Evolutionary conservation across 2,888 invertebrate genomes (phyloP), one percentile per base, ranked within the genome.

Genomic region (Zaprionus obscuricornis): DNA sequence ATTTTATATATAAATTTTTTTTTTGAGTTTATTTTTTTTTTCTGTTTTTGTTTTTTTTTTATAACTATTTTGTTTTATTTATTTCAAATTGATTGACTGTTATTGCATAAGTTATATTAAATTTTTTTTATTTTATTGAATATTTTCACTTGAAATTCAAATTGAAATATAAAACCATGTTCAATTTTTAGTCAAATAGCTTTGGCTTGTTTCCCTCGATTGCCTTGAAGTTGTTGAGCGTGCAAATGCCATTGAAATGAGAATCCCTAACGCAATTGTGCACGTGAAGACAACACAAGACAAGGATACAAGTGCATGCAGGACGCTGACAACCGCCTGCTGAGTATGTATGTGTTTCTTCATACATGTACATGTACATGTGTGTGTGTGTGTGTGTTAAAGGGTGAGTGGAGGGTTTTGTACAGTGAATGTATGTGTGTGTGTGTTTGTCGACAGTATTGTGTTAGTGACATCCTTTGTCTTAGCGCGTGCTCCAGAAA

Each of bases 381-480:
- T 42, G 13, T 34, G 13, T 43, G 26, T 47, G 18, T 13, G 33
- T 34, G 29, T 18, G 18, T 37, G 22, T 7, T n/a, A 13, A 14
- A 16, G 26, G 24, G 14, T 24, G 7, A 22, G 24, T 22, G n/a
- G n/a, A n/a, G 27, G 8, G 10, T 2, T n/a, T 8, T 27, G 10
- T n/a, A 27, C 8, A 27, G 27, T 27, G 27, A 27, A 27, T 27
- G 29, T 17, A 10, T 43, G 17, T 16, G 24, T 47, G 31, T 43
- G 34, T 46, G 50, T 37, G 49, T 39, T 45, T 50, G n/a, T n/a
- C n/a, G n/a, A n/a, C n/a, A n/a, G n/a, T n/a, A n/a, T n/a, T n/a
- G 56, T 78, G 74, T 50, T 27, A 46, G 16, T 76, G 74, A 76
- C 74, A 76, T 52, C 57, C 59, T 71, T 81, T 74, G 55, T 65